Evolutionary conservation across 37 sponge, comb jelly and placozoan species (phyloP).

Genomic region (Eunapius fragilis): DNA sequence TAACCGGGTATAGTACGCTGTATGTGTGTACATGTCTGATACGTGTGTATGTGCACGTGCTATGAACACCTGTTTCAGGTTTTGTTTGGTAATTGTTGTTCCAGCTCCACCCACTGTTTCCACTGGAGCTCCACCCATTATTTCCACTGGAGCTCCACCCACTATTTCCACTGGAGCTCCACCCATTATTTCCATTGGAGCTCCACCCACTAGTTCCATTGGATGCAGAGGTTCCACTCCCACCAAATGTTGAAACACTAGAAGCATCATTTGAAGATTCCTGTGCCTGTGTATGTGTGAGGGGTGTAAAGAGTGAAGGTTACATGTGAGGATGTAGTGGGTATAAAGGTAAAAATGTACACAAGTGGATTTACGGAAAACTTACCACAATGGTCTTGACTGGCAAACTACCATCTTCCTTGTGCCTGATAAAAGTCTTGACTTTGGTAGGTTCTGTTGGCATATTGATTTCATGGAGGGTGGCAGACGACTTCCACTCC

Average conservation of each 20-base stretch:
- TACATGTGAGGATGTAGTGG: background rate
- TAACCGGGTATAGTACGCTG: too few relatives aligned
- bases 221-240: background rate
- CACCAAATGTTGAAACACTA: background rate
- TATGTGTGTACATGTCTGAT: too few relatives aligned
- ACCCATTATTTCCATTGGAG: background rate
- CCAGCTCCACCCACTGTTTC: background rate
- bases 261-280: background rate
- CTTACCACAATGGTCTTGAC: slow-evolving; percentile 6
- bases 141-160: background rate
- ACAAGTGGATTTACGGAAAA: too few relatives aligned
- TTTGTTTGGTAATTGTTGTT: background rate
- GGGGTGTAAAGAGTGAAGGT: background rate
- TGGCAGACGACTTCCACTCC: slow-evolving; percentile 63
- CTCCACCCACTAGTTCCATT: background rate
- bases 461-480: slow-evolving; percentile 78
- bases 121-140: too few relatives aligned
- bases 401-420: slow-evolving; percentile 16
- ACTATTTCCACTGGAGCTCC: background rate
- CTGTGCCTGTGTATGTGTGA: background rate
- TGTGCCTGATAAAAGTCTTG: slow-evolving; percentile 40
- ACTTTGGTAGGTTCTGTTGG: slow-evolving; percentile 28
- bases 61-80: background rate
- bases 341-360: background rate
- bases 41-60: background rate